A percentile compares a stretch with the other conserved stretches of the same genome.
Conservation (phyloP, 2,888 invertebrate genomes). For the Hybos culiciformis region DNA sequence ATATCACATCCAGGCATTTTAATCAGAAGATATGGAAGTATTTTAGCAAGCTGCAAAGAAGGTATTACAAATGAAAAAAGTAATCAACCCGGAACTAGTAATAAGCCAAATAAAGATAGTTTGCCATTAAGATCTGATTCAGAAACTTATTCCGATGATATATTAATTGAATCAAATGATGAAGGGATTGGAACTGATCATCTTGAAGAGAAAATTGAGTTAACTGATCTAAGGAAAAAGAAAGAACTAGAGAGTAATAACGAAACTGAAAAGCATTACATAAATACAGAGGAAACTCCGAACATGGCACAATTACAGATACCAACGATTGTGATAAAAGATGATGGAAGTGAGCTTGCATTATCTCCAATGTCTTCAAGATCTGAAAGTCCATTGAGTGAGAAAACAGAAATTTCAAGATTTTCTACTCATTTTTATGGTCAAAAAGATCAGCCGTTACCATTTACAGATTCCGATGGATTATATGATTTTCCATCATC, state of each 20-base stretch:
- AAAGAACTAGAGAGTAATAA: slow-evolving; percentile 45
- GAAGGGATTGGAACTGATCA: slow-evolving; percentile 66
- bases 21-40: slow-evolving; percentile 45
- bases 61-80: slow-evolving; percentile 36
- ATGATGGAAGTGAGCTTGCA: slow-evolving; percentile 42
- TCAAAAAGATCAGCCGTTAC: slow-evolving; percentile 45
- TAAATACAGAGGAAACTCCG: slow-evolving; percentile 39
- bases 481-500: slow-evolving; percentile 68
- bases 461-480: slow-evolving; percentile 67
- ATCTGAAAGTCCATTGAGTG: slow-evolving; percentile 65
- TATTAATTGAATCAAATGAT: slow-evolving; percentile 56
- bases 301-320: slow-evolving; percentile 41
- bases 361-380: slow-evolving; percentile 63
- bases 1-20: slow-evolving; percentile 32
- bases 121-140: slow-evolving; percentile 53
- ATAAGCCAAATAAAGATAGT: slow-evolving; percentile 15
- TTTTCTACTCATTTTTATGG: slow-evolving; percentile 63
- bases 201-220: slow-evolving; percentile 53
- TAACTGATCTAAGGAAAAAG: slow-evolving; percentile 51
- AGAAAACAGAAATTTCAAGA: slow-evolving; percentile 50
- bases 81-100: slow-evolving; percentile 3
- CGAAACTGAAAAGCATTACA: slow-evolving; percentile 36
- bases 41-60: slow-evolving; percentile 41
- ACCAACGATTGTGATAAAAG: slow-evolving; percentile 46
- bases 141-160: slow-evolving; percentile 59